A percentile compares a stretch with the other conserved stretches of the same genome.
phyloP scores from a whole-genome alignment of 2,888 invertebrate genomes.

The Amphipoea lucens region DNA sequence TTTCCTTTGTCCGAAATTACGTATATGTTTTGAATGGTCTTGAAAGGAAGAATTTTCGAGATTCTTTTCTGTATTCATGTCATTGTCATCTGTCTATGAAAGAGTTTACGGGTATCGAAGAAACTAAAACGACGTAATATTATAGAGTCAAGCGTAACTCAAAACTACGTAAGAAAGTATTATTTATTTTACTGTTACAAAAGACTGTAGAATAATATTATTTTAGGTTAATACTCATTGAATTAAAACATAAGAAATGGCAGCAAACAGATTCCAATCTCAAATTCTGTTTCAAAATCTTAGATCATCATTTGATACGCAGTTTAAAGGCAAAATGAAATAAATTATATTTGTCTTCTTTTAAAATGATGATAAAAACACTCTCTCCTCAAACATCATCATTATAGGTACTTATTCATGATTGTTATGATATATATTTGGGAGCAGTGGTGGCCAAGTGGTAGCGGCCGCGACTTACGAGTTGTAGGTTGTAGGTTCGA shows the following conservation, averaged over 20 bases:
- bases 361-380: too few species aligned
- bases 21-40: conserved; percentile 7
- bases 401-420: too few species aligned
- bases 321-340: neutral
- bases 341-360: too few species aligned
- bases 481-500: too few species aligned
- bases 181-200: neutral
- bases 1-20: conserved; percentile 27
- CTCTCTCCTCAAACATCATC: too few species aligned
- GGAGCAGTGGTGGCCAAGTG: too few species aligned
- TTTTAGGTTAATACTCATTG: neutral
- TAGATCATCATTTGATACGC: neutral
- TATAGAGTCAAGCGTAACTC: neutral
- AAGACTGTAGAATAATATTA: neutral
- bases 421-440: too few species aligned
- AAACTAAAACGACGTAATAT: neutral
- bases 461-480: too few species aligned
- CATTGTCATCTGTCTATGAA: conserved; percentile 13
- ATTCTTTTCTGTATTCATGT: neutral
- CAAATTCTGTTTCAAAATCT: neutral
- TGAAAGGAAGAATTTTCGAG: neutral
- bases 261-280: neutral
- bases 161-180: neutral
- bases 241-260: neutral
- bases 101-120: neutral